phyloP scores from a whole-genome alignment of 2,113 vertebrate species.

The Catagonus wagneri region DNA sequence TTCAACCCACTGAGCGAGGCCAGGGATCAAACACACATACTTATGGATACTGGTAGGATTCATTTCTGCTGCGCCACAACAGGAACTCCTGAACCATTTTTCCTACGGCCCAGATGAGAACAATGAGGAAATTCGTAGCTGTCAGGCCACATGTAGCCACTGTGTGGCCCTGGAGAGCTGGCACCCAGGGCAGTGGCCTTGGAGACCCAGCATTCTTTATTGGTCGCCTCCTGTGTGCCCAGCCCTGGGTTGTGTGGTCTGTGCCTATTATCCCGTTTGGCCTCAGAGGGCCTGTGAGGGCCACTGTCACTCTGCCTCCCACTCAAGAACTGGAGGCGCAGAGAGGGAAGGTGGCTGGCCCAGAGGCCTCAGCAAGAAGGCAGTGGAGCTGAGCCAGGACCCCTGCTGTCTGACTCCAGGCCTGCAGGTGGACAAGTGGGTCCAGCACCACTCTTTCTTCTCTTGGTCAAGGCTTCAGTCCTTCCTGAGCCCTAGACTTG shows the following conservation, averaged over 20 bases:
- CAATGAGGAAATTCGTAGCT: accelerated
- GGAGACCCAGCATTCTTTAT: accelerated
- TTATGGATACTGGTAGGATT: too few relatives aligned
- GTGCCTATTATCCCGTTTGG: accelerated
- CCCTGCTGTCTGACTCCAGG: neutral
- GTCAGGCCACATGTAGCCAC: neutral
- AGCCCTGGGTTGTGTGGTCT: neutral
- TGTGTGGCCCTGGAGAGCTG: neutral
- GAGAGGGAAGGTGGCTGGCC: neutral
- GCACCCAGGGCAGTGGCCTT: accelerated
- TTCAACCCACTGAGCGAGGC: too few relatives aligned
- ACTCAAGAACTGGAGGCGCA: neutral
- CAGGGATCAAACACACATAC: too few relatives aligned
- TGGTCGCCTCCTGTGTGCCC: neutral
- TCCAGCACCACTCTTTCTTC: neutral
- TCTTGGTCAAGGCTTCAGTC: neutral
- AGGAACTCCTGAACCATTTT: too few relatives aligned
- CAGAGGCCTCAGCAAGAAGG: neutral
- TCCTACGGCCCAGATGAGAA: neutral
- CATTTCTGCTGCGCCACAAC: too few relatives aligned
- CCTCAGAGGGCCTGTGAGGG: neutral
- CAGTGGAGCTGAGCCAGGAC: neutral
- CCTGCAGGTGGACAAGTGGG: accelerated
- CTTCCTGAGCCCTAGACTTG: neutral
- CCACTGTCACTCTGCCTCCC: accelerated